Evolutionary conservation across 2,113 vertebrate genomes (phyloP), one percentile per base, ranked within the genome.

Genomic region (Sylvietta virens): DNA sequence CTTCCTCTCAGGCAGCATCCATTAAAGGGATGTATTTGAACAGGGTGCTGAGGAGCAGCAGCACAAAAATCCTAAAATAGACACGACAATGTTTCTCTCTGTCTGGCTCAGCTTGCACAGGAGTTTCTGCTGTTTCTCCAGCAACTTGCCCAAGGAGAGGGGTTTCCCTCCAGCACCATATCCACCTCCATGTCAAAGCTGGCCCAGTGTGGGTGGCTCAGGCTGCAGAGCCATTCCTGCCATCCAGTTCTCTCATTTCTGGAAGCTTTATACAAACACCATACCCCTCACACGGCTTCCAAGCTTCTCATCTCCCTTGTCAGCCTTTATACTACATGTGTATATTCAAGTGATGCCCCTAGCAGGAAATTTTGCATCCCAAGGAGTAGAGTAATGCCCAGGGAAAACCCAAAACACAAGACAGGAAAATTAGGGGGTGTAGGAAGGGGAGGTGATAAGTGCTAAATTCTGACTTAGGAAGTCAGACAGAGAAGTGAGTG

Each of bases 21-120:
- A 94, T 96, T 96, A 81, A 81, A 88, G 86, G 84, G 84, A 84
- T 83, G 86, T 24, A 73, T 89, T 91, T 94, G 61, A 77, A 66
- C 11, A 12, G 72, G 77, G 40, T 51, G 35, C 19, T 39, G 33
- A 92, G 65, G 19, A 86, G 21, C 89, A 83, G 76, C 77, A 81
- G 64, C 69, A 95, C 64, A 81, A 86, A 84, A 86, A 70, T 33
- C 92, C 69, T 66, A 81, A 96, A 94, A 86, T 86, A 94, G 86
- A 13, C 42, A 81, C 0, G 0, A 14, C 33, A 40, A 39, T 62
- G 64, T 37, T 88, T 86, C 91, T 92, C 92, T 72, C 89, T 92
- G 42, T n/a, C 87, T 84, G 81, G 54, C 37, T 92, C 33, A 72
- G 39, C 57, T 88, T 3, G 1, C 3, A 1, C 86, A 35, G 40